Base-by-base conservation (phyloP, 2,797 vertebrate genomes). In the Danio albolineatus region DNA sequence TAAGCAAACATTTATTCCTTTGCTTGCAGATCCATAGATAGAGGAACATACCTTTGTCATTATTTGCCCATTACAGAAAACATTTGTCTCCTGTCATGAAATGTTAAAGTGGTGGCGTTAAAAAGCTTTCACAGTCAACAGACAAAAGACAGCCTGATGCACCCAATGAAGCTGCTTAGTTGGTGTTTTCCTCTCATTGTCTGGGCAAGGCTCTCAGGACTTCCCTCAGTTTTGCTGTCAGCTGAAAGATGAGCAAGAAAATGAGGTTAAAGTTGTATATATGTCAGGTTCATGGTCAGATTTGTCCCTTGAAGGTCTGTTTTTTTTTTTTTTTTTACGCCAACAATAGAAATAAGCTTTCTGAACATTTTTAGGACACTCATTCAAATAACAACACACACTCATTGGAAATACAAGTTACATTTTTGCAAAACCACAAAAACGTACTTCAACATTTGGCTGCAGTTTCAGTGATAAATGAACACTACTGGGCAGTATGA, bases 61-160 rank as follows among this genome's bases (percentile, higher is more conserved):
- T 39, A 60, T 51, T 60, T 70, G 17, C 53, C 10, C 12, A 51
- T 38, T 59, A 78, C 56, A 53, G 3, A 78, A 70, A 62, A 41
- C 5, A 46, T 72, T 53, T 44, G 43, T 78, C 48, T 64, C 14
- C 17, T 36, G 44, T 62, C 28, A 71, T 64, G 39, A 56, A 54
- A 36, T 19, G 16, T 28, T 72, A 19, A 21, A 17, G 59, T 38
- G 39, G 21, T 43, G 17, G 19, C 72, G 49, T 70, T 43, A 38
- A 44, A 48, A 65, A 46, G 28, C 46, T 82, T 53, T 85, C 51
- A 75, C 73, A 78, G 72, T 76, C 77, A 82, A 85, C 72, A 73
- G 56, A 62, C 65, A 41, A 62, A 56, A 79, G 57, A 16, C 46
- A 41, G 16, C 61, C 76, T 72, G 56, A 61, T 36, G 0, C 65